phyloP scores from a whole-genome alignment of 1,140 invertebrate species.

The Drosophila micromelanica region DNA sequence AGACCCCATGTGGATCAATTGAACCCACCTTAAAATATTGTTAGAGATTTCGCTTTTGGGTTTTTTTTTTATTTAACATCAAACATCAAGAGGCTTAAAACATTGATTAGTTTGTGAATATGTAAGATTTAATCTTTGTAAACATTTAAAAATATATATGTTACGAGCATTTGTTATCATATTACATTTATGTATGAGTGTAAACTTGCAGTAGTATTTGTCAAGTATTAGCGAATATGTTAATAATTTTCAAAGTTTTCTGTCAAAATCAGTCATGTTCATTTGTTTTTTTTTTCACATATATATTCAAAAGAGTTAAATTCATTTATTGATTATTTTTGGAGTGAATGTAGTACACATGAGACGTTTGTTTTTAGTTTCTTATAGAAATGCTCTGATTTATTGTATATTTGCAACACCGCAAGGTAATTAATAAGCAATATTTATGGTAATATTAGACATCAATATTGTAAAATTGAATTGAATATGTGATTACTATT shows the following conservation, averaged over 20 bases:
- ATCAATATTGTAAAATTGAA: conserved; percentile 22
- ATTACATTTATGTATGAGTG: not conserved
- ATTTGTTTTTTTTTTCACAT: conserved; percentile 7
- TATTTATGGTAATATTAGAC: conserved; percentile 28
- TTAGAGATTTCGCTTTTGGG: not conserved
- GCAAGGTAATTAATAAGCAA: not conserved
- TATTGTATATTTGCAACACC: not conserved
- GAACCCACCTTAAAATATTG: not conserved
- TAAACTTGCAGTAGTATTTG: not conserved
- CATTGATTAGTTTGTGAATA: conserved; percentile 43
- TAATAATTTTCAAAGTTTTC: not conserved
- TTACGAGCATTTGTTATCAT: conserved; percentile 9
- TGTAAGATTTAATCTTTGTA: conserved; percentile 30
- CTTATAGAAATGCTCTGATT: not conserved
- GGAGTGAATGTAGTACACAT: not conserved
- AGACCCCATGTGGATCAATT: too few relatives aligned
- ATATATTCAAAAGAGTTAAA: not conserved
- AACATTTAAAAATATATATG: conserved; percentile 48
- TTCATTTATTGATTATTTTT: not conserved
- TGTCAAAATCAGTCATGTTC: conserved; percentile 1
- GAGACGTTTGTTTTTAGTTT: not conserved
- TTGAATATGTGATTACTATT: conserved; percentile 1
- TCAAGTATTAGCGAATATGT: not conserved
- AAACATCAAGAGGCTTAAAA: conserved; percentile 53
- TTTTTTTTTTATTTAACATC: conserved; percentile 39